Base-by-base conservation (phyloP, 2,113 vertebrate genomes). In the Gallinago paraguaiae region DNA sequence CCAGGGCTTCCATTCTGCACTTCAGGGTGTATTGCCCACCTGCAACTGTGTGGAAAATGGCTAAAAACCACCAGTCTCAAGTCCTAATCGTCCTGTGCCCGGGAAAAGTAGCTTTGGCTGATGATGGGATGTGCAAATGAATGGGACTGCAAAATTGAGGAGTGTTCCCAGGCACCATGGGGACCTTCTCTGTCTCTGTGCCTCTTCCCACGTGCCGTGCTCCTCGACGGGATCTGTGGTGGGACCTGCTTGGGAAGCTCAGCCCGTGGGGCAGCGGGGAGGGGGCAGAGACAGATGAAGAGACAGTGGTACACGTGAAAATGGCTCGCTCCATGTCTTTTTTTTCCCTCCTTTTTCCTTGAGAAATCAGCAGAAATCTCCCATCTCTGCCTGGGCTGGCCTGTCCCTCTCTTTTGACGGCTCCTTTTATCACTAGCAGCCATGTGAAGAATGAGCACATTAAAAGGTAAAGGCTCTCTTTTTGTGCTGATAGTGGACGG, bases 401-500 rank as follows among this genome's bases (percentile, higher is more conserved):
- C 68, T 74, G 86, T 59, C 93, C 82, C 18, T 92, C 94, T 95
- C 51, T 35, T 92, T 77, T 85, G 92, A 95, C 17, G 48, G 80
- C 88, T 90, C 48, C 84, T 69, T 97, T 97, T 94, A 85, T 96
- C 89, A 16, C 50, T 3, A 30, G 81, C 84, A 82, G 84, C 86
- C 89, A 14, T 53, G 91, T 92, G 96, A 93, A 50, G 91, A 89
- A 92, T 17, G 78, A 74, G 59, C 87, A n/a, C 24, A 67, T 67
- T 77, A 72, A 68, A 86, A 94, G 84, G 87, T 91, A 79, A 79
- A 82, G 51, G 84, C 39, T 93, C 50, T 50, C 71, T 93, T 74
- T 63, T 51, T 48, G 79, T 77, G 91, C 91, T 89, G 81, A 94
- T 77, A 89, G 90, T 1, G 43, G 78, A 10, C 19, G 9, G 37